These are phyloP conservation scores for Galeopterus variegatus DNA, from an alignment of 2,113 vertebrate genomes.

Conservation along the genomic window DNA sequence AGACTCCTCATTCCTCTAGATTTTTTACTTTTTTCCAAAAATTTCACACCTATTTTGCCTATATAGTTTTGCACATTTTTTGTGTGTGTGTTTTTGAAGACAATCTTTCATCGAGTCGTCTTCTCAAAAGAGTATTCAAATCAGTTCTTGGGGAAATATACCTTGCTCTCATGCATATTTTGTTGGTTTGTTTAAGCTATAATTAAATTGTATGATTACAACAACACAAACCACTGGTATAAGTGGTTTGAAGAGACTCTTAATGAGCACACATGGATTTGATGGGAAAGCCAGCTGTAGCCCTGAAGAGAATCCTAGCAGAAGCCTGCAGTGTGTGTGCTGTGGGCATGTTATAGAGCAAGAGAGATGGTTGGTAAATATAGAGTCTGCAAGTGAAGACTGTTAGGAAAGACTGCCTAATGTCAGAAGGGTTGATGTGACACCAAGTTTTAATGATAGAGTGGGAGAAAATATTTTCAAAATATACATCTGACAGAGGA, in stretches of 20 bases:
- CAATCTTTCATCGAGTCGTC: neutral
- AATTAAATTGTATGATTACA: neutral
- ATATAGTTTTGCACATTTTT: neutral
- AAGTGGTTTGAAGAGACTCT: slow-evolving; percentile 14
- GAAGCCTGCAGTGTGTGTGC: neutral
- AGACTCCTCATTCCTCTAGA: neutral
- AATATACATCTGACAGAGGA: too few species aligned
- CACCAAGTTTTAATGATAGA: neutral
- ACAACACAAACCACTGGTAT: neutral
- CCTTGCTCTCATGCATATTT: neutral
- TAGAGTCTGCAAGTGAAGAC: neutral
- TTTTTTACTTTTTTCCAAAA: neutral
- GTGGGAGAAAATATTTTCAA: too few species aligned
- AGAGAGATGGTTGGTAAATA: neutral
- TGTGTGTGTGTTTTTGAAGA: slow-evolving; percentile 1
- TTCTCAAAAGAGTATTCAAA: slow-evolving; percentile 6
- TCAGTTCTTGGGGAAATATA: neutral
- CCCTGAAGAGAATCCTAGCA: neutral
- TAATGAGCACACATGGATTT: neutral
- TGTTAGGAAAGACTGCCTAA: neutral
- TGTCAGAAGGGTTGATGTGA: neutral
- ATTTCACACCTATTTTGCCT: neutral
- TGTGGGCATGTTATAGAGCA: neutral
- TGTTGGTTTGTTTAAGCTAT: neutral
- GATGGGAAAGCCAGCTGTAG: neutral